A percentile compares a stretch with the other conserved stretches of the same genome.
These are phyloP conservation scores for Abrostola triplasia DNA, from an alignment of 2,888 invertebrate species.

Conservation along the genomic window DNA sequence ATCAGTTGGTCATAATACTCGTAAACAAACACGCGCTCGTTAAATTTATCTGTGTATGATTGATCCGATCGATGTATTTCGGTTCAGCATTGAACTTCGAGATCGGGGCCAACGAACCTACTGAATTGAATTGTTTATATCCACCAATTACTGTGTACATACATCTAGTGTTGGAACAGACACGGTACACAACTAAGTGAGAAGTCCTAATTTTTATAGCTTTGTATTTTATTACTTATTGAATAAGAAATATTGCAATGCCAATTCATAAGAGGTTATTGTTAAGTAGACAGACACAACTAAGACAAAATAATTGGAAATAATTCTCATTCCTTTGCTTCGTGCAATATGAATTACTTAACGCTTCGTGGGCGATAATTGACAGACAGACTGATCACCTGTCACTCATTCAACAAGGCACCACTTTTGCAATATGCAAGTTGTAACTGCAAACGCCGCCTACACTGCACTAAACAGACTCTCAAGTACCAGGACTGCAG, in stretches of 20 bases:
- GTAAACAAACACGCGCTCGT: conserved; percentile 15
- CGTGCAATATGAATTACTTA: conserved; percentile 12
- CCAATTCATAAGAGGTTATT: no score
- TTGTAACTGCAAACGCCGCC: conserved; percentile 27
- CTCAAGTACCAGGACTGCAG: conserved; percentile 35
- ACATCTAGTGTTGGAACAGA: conserved; percentile 29
- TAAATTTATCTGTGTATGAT: conserved; percentile 49
- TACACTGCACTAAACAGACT: conserved; percentile 25
- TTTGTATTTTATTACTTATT: neutral
- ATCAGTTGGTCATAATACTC: neutral
- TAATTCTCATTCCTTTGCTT: neutral
- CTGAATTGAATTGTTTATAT: conserved; percentile 41
- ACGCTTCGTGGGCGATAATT: conserved; percentile 23
- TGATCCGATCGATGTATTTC: conserved; percentile 47
- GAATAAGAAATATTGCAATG: no score
- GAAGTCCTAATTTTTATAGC: conserved; percentile 5
- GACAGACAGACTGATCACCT: conserved; percentile 3
- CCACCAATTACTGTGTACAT: conserved; percentile 25
- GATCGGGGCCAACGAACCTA: conserved; percentile 50
- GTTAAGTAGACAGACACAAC: no score
- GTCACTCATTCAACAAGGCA: conserved; percentile 14
- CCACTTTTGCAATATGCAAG: conserved; percentile 16
- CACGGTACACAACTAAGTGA: conserved; percentile 14
- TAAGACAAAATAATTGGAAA: no score
- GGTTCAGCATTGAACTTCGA: conserved; percentile 51